Percentiles rank a stretch among this genome's conserved stretches.
These are phyloP conservation scores for Diarsia rubi DNA, from an alignment of 2,888 invertebrate genomes.

Conservation along the genomic window DNA sequence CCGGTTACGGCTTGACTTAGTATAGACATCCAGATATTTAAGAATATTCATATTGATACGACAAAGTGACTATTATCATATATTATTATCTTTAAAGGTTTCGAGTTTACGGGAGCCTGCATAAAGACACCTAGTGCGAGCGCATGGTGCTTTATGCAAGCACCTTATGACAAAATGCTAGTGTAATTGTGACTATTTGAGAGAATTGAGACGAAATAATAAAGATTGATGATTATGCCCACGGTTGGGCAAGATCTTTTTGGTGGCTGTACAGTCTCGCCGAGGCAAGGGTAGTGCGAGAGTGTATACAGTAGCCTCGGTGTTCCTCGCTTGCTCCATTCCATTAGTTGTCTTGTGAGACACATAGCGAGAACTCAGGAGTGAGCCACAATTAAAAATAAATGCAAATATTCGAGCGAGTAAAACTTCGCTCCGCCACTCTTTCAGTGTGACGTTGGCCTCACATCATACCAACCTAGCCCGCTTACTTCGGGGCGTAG, in stretches of 20 bases:
- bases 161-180: neutral
- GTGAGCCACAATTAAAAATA: neutral
- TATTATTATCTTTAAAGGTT: neutral
- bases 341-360: neutral
- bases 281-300: neutral
- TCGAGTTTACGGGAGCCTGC: neutral
- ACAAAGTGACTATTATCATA: neutral
- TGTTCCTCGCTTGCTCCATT: neutral
- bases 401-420: slow-evolving; percentile 20
- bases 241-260: neutral
- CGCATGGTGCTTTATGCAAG: neutral
- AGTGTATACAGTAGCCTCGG: neutral
- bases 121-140: neutral
- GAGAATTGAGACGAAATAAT: neutral
- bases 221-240: neutral
- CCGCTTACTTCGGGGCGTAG: neutral
- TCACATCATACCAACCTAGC: neutral
- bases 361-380: neutral
- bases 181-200: neutral
- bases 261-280: neutral
- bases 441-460: neutral
- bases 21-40: slow-evolving; percentile 31
- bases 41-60: neutral
- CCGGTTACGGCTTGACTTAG: neutral
- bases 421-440: neutral